These are phyloP conservation scores for Lacanobia wlatinum DNA, from an alignment of 2,888 invertebrate genomes.

Conservation along the genomic window DNA sequence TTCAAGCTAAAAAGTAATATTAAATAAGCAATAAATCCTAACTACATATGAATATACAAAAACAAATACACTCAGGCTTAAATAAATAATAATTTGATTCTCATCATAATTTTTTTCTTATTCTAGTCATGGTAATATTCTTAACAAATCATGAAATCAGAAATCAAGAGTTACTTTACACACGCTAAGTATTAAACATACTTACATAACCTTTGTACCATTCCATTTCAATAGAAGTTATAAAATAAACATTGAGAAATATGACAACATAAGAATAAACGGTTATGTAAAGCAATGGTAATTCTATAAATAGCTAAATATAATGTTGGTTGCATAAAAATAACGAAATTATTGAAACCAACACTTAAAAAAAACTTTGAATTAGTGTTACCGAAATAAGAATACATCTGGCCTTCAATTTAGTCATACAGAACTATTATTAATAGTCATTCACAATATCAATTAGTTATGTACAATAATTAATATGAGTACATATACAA, in stretches of 20 bases:
- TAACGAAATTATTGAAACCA: background rate
- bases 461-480: too few species aligned
- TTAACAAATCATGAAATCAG: background rate
- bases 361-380: background rate
- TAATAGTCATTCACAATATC: background rate
- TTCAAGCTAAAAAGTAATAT: too few species aligned
- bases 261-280: slow-evolving; percentile 1
- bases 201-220: background rate
- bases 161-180: background rate
- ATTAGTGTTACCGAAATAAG: background rate
- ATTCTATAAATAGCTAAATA: background rate
- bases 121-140: background rate
- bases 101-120: background rate
- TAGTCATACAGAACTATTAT: background rate
- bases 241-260: slow-evolving; percentile 18
- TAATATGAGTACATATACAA: too few species aligned
- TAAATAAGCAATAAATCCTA: too few species aligned
- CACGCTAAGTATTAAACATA: background rate
- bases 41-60: too few species aligned
- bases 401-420: background rate
- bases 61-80: too few species aligned
- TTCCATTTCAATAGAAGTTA: background rate
- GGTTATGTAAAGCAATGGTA: background rate
- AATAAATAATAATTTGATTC: background rate
- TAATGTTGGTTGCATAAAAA: background rate